A percentile compares a stretch with the other conserved stretches of the same genome.
phyloP scores from a whole-genome alignment of 1,140 invertebrate species.

The Monomorium pharaonis region DNA sequence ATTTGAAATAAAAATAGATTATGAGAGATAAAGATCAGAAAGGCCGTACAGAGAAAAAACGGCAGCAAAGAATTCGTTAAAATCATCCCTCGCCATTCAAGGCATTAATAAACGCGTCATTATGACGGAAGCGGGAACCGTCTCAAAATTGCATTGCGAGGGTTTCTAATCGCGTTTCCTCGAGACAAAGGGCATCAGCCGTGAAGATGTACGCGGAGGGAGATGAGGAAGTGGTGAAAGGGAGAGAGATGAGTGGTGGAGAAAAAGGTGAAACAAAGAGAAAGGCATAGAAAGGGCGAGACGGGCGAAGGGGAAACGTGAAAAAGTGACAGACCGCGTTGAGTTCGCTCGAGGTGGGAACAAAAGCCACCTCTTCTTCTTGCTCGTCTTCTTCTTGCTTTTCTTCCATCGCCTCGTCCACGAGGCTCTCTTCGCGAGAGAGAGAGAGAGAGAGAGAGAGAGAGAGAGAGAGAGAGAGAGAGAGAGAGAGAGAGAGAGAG shows the following conservation, averaged over 20 bases:
- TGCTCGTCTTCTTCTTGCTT: slow-evolving; percentile 43
- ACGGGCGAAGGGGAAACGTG: slow-evolving; percentile 46
- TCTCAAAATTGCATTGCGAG: slow-evolving; percentile 69
- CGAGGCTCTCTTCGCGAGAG: neutral
- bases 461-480: neutral
- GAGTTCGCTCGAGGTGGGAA: slow-evolving; percentile 66
- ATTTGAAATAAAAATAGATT: neutral
- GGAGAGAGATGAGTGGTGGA: slow-evolving; percentile 10
- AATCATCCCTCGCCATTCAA: slow-evolving; percentile 66
- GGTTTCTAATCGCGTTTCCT: slow-evolving; percentile 74
- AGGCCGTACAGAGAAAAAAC: slow-evolving; percentile 59
- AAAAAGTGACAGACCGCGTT: slow-evolving; percentile 68
- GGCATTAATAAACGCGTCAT: slow-evolving; percentile 74
- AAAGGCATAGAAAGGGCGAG: neutral
- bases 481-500: neutral
- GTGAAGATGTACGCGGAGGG: neutral
- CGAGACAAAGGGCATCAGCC: slow-evolving; percentile 59
- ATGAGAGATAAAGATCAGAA: neutral
- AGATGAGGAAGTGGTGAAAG: slow-evolving; percentile 43
- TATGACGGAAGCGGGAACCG: slow-evolving; percentile 76
- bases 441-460: neutral
- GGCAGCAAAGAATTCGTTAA: slow-evolving; percentile 70
- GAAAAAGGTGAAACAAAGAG: slow-evolving; percentile 48
- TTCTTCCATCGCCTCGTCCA: slow-evolving; percentile 26
- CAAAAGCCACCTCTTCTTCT: slow-evolving; percentile 68